Evolutionary conservation across 2,113 vertebrate genomes (phyloP).

Genomic region (Poeciliopsis retropinna): DNA sequence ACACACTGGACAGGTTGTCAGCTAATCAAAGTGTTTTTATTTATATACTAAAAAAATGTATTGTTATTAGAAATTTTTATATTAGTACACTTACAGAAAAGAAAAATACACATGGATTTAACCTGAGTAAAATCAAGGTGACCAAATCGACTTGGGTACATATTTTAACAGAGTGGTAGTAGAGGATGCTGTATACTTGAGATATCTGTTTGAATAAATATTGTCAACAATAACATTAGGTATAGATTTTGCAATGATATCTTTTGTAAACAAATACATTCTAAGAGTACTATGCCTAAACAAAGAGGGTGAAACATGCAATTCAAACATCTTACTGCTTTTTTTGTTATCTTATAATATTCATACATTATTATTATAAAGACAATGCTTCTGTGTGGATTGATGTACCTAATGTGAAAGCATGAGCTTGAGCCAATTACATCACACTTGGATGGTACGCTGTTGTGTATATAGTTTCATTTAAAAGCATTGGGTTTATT

Average conservation of each 20-base stretch:
- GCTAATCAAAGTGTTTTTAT: too few species aligned
- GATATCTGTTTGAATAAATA: too few species aligned
- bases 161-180: too few species aligned
- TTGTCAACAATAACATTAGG: too few species aligned
- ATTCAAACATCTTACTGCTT: constrained; percentile 15
- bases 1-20: too few species aligned
- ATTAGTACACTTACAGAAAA: too few species aligned
- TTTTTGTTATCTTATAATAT: constrained; percentile 21
- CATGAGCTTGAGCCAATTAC: not conserved
- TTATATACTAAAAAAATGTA: too few species aligned
- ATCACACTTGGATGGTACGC: not conserved
- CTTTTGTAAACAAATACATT: not conserved
- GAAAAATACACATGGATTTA: too few species aligned
- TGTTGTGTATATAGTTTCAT: not conserved
- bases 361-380: constrained; percentile 10
- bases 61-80: too few species aligned
- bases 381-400: constrained; percentile 15
- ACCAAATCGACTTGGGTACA: too few species aligned
- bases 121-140: too few species aligned
- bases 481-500: constrained; percentile 8
- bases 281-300: not conserved
- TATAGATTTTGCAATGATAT: not conserved
- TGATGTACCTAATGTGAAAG: not conserved
- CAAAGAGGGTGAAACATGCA: not conserved
- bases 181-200: too few species aligned